Conservation (phyloP, 2,113 vertebrate genomes). For the Amazona vittata region DNA sequence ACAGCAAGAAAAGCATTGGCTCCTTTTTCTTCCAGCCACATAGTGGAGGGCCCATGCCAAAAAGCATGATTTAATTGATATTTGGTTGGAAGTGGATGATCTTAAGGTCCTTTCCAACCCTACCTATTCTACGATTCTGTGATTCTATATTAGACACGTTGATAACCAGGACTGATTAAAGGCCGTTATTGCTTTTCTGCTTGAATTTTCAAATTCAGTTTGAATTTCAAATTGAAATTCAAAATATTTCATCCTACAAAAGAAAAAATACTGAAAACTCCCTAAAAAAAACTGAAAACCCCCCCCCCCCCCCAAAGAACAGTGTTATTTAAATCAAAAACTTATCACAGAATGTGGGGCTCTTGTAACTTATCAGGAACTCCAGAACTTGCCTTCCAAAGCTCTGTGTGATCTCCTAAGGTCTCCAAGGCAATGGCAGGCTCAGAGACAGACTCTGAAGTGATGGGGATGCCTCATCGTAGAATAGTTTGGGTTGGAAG, state of each 20-base stretch:
- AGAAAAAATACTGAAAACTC: background rate
- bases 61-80: background rate
- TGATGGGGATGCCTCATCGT: accelerated
- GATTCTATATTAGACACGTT: background rate
- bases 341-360: background rate
- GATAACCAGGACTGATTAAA: background rate
- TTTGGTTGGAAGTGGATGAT: background rate
- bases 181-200: background rate
- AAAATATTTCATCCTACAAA: background rate
- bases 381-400: background rate
- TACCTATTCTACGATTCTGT: too few species aligned
- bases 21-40: background rate
- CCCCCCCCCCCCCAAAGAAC: background rate
- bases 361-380: background rate
- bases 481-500: background rate
- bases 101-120: too few species aligned
- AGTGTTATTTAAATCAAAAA: background rate
- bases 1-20: background rate
- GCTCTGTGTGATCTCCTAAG: background rate
- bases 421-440: background rate
- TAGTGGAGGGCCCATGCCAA: background rate
- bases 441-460: background rate
- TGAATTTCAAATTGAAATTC: background rate
- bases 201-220: background rate
- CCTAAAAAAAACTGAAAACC: too few species aligned